A percentile compares a stretch with the other conserved stretches of the same genome.
These are phyloP conservation scores for Pimephales promelas DNA, from an alignment of 2,113 vertebrate genomes.

Conservation along the genomic window DNA sequence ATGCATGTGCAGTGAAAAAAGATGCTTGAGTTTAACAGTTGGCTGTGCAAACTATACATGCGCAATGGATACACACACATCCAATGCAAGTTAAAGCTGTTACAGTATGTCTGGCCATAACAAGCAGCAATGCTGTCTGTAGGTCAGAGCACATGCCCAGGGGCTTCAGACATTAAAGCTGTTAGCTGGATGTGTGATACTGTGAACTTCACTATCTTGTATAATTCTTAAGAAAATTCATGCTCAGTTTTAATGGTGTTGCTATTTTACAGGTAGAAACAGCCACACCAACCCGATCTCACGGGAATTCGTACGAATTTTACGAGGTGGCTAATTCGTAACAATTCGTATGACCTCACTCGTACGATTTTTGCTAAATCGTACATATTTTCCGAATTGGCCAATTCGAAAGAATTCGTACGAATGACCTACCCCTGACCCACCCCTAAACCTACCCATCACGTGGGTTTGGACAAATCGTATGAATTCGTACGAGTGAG, in stretches of 20 bases:
- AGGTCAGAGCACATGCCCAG: conserved; percentile 3
- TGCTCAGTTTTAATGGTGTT: neutral
- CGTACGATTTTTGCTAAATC: no score
- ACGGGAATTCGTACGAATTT: no score
- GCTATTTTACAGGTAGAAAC: neutral
- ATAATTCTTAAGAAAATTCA: neutral
- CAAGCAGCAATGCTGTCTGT: neutral
- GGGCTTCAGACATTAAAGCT: conserved; percentile 22
- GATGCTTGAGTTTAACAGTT: neutral
- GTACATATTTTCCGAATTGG: no score
- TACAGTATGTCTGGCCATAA: conserved; percentile 9
- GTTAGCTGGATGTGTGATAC: conserved; percentile 6
- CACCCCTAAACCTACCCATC: no score
- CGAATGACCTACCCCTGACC: no score
- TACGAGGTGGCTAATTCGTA: no score
- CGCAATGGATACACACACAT: neutral
- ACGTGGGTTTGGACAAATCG: no score
- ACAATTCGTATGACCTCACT: no score
- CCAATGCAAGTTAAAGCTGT: neutral
- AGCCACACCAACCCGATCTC: no score
- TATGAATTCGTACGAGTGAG: no score
- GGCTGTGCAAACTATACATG: neutral
- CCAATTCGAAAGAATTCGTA: no score
- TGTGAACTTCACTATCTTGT: conserved; percentile 24
- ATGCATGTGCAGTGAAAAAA: neutral